phyloP scores from a whole-genome alignment of 2,113 vertebrate species.

The Ptilorrhoa leucosticta region DNA sequence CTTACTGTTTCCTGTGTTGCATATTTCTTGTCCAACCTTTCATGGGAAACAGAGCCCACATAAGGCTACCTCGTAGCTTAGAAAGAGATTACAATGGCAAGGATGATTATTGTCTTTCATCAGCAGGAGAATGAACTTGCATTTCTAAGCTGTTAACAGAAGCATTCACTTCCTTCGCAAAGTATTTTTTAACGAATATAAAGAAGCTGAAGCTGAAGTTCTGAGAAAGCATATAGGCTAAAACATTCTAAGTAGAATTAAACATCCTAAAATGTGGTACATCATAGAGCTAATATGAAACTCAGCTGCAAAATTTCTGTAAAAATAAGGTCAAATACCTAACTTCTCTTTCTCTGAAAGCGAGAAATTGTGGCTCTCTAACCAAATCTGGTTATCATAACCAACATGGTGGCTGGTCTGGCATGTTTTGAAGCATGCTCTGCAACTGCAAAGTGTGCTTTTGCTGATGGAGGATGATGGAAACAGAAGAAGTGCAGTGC shows the following conservation, averaged over 20 bases:
- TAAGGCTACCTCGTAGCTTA: background rate
- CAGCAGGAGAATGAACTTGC: background rate
- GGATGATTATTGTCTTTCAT: background rate
- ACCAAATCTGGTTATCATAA: background rate
- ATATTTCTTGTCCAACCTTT: fast-evolving
- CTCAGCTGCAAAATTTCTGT: background rate
- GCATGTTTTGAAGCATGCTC: background rate
- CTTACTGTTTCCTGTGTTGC: background rate
- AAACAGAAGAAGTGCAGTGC: background rate
- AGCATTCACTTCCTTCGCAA: background rate
- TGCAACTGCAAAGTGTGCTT: background rate
- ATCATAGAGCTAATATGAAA: background rate
- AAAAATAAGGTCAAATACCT: background rate
- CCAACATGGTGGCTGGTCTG: background rate
- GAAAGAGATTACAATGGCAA: background rate
- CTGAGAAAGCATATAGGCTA: background rate
- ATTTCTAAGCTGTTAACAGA: background rate
- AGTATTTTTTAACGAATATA: background rate
- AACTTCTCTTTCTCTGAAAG: background rate
- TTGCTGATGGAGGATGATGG: background rate
- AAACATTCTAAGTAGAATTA: background rate
- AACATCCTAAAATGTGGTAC: background rate
- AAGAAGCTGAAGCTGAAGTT: background rate
- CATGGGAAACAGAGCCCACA: background rate
- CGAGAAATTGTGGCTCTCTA: background rate